Evolutionary conservation across 1,140 invertebrate genomes (phyloP).

Genomic region (Ooceraea biroi): DNA sequence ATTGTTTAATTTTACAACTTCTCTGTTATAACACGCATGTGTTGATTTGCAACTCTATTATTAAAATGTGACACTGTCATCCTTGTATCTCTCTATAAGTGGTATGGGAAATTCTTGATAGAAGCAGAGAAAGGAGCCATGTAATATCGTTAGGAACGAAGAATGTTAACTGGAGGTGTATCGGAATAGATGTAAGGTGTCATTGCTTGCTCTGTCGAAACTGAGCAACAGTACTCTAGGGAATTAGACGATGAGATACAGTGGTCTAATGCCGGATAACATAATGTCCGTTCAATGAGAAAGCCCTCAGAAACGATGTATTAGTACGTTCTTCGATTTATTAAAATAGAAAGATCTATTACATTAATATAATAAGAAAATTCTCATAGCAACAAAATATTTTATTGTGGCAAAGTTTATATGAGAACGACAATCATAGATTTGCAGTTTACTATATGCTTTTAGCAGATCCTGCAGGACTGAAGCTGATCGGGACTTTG

Average conservation of each 20-base stretch:
- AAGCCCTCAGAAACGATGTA: conserved; percentile 89
- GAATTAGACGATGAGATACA: conserved; percentile 87
- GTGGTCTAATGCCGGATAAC: conserved; percentile 85
- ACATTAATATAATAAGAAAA: not conserved
- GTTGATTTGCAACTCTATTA: no score
- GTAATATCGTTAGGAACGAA: conserved; percentile 32
- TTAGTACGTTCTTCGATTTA: conserved; percentile 82
- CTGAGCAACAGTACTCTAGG: conserved; percentile 88
- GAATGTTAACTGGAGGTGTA: conserved; percentile 14
- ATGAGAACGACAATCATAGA: no score
- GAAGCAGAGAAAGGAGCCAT: conserved; percentile 4
- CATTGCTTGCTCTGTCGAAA: conserved; percentile 85
- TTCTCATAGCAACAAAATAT: not conserved
- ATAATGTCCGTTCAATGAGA: conserved; percentile 88
- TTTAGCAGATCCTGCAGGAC: conserved; percentile 88
- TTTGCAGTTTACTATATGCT: not conserved
- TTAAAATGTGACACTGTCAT: not conserved
- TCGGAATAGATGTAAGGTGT: conserved; percentile 72
- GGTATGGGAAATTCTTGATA: conserved; percentile 3
- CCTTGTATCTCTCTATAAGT: not conserved
- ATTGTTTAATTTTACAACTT: not conserved
- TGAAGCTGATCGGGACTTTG: conserved; percentile 90
- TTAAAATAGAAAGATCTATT: not conserved
- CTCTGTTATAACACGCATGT: not conserved
- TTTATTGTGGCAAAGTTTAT: not conserved